Evolutionary conservation across 2,888 invertebrate genomes (phyloP), one percentile per base, ranked within the genome.

Genomic region (Alviniconcha strummeri): DNA sequence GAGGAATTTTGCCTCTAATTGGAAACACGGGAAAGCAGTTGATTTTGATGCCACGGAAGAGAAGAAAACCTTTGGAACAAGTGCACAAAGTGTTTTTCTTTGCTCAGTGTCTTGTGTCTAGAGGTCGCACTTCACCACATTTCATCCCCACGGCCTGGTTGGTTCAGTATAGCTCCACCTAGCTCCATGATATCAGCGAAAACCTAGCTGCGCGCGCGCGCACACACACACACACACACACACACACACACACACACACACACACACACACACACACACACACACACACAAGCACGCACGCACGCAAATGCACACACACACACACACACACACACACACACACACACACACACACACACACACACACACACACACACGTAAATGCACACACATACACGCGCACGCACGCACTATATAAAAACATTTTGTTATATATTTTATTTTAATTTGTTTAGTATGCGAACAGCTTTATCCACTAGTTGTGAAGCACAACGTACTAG

Each of bases 11-110:
- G 11, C 64, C 13, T 64, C 81, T 81, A 81, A 81, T 81, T 81
- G 81, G 74, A 81, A 81, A 81, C 81, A 81, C 54, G 75, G 60
- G 74, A 75, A 60, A 81, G 60, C 74, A 72, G 81, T 57, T 81
- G 81, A 74, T 64, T 75, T 54, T 75, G 81, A 74, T 81, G 81
- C 52, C 54, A 57, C 15, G 36, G 72, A 75, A 36, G 54, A 52
- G 80, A 69, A 69, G 56, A 17, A 6, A 76, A 54, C 19, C 15
- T 36, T 36, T 4, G 13, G 77, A 77, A 19, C 57, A 77, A 77
- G 77, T 77, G 77, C 60, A 57, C 13, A 11, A 54, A 77, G 77
- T 77, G 77, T 77, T 77, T 77, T 19, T 13, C 60, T 54, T 77
- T 75, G 60, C 60, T 13, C 60, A 60, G 4, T 60, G 71, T 71